Base-by-base conservation (phyloP, 2,797 vertebrate genomes). In the Carduelis carduelis region DNA sequence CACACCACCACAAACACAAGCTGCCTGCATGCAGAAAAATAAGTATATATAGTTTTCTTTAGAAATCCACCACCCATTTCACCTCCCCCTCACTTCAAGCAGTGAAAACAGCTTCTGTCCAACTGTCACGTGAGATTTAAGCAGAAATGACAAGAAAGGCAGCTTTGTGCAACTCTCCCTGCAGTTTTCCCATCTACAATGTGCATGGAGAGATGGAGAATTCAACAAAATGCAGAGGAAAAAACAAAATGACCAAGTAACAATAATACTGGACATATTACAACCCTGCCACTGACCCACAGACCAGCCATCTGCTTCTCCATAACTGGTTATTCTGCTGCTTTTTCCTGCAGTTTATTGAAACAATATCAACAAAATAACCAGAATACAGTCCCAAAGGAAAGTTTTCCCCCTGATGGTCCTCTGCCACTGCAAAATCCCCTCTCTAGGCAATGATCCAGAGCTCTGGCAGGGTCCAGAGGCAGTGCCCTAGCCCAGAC, bases 81-180 rank as follows among this genome's bases (percentile, higher is more conserved):
- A 90, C 90, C 82, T 94, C 95, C 95, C 84, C 90, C 92, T 94
- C 92, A 93, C 80, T 91, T 89, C 49, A 76, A 24, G 89, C 94
- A 95, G 80, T 93, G 90, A 91, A 94, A 96, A 96, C 88, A 79
- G 87, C 86, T 97, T 96, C 94, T 95, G 92, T 96, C 94, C 93
- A 94, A 95, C 93, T 57, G 69, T 95, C 96, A 96, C 92, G 95
- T 95, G 94, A 96, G 88, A 91, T 96, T 90, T 91, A 92, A 95
- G 95, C 92, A 95, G 92, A 96, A 90, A 87, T 92, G 71, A 95
- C 95, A 96, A 95, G 95, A 96, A 97, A 97, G 93, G 93, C 89
- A 78, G 94, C 94, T 97, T 94, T 93, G 91, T 89, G 93, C 56
- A 87, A 80, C 74, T 55, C 88, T 94, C 66, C 35, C 87, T 89